Evolutionary conservation across 2,113 vertebrate genomes (phyloP).

Genomic region (Gymnarchus niloticus): DNA sequence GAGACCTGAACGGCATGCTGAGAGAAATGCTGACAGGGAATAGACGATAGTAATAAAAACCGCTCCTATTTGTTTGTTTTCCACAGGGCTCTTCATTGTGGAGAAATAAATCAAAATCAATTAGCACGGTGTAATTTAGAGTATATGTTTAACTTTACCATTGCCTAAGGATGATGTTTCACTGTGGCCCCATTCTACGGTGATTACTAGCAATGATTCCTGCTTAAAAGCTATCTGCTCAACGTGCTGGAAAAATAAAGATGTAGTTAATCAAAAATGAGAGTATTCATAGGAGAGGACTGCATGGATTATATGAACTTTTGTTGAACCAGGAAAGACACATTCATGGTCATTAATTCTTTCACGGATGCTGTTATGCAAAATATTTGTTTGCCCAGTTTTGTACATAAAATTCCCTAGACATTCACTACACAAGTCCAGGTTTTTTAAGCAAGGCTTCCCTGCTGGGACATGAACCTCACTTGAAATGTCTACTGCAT

Average conservation of each 20-base stretch:
- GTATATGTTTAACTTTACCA: background rate
- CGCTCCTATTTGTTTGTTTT: background rate
- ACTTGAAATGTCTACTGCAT: background rate
- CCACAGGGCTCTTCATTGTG: background rate
- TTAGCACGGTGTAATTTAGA: background rate
- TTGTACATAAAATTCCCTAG: background rate
- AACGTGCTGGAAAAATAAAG: background rate
- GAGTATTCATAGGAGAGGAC: background rate
- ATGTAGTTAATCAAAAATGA: background rate
- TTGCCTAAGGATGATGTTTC: background rate
- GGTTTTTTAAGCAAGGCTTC: background rate
- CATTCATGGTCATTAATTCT: background rate
- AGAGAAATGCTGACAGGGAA: slow-evolving; percentile 7
- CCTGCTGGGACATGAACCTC: background rate
- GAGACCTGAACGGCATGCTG: background rate
- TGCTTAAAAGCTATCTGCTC: background rate
- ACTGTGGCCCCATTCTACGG: background rate
- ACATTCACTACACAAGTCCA: background rate
- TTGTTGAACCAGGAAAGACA: background rate
- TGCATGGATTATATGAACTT: background rate
- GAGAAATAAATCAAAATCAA: slow-evolving; percentile 25
- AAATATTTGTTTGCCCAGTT: background rate
- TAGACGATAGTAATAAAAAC: slow-evolving; percentile 3
- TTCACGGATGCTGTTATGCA: background rate
- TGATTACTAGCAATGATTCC: background rate